phyloP scores from a whole-genome alignment of 2,888 invertebrate genomes.

The Amitus sp. region DNA sequence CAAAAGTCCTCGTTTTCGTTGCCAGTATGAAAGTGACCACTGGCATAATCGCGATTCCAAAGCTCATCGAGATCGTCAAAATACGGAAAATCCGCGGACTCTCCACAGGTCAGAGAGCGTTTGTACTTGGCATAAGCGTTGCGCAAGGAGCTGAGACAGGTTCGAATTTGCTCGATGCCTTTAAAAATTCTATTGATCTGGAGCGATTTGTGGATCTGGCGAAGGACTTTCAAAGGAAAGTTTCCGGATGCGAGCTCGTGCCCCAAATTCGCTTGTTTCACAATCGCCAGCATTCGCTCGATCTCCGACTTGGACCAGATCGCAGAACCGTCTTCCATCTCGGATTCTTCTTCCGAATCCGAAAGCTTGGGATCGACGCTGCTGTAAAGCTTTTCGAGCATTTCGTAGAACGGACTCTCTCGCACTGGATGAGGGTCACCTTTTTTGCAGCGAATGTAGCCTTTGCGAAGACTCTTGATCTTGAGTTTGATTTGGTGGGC shows the following conservation, averaged over 20 bases:
- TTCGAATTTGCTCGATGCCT: constrained; percentile 42
- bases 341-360: constrained; percentile 20
- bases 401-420: constrained; percentile 40
- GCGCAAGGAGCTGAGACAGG: constrained; percentile 37
- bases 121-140: constrained; percentile 42
- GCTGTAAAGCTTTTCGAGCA: constrained; percentile 39
- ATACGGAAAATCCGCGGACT: constrained; percentile 31
- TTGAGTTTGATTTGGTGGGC: constrained; percentile 45
- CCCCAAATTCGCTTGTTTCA: constrained; percentile 39
- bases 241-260: constrained; percentile 35
- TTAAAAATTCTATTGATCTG: constrained; percentile 34
- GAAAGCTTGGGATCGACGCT: constrained; percentile 3
- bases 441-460: constrained; percentile 36
- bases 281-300: constrained; percentile 38
- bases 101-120: constrained; percentile 32
- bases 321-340: constrained; percentile 14
- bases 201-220: constrained; percentile 40
- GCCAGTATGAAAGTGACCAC: constrained; percentile 25
- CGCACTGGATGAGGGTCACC: constrained; percentile 22
- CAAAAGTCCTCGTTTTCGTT: constrained; percentile 41
- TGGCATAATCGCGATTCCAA: constrained; percentile 42
- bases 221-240: constrained; percentile 38
- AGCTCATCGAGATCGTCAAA: constrained; percentile 39
- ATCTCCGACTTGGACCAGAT: constrained; percentile 44
- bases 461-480: constrained; percentile 42